These are phyloP conservation scores for Machimus atricapillus DNA, from an alignment of 2,888 invertebrate genomes.

Conservation along the genomic window DNA sequence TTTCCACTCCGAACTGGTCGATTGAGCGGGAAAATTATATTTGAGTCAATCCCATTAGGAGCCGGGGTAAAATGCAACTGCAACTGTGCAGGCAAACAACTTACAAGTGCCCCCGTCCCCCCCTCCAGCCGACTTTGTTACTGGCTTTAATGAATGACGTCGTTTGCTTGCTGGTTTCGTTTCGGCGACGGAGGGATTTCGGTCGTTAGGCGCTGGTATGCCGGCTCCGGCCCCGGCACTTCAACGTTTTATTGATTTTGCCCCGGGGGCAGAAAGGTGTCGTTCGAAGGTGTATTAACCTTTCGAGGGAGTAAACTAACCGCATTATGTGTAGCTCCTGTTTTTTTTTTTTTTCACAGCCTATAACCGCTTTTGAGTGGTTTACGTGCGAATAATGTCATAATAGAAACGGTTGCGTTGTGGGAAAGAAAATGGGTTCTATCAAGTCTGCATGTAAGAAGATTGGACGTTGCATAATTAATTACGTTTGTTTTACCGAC, in stretches of 20 bases:
- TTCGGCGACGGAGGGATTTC: not conserved
- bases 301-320: conserved; percentile 7
- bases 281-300: conserved; percentile 19
- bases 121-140: not conserved
- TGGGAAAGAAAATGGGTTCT: not conserved
- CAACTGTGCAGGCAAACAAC: not conserved
- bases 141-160: not conserved
- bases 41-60: conserved; percentile 25
- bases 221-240: not conserved
- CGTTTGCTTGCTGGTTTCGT: not conserved
- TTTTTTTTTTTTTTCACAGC: not conserved
- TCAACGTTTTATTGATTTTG: conserved; percentile 20
- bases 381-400: not conserved
- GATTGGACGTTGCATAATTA: not conserved
- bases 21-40: conserved; percentile 37
- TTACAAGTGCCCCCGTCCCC: not conserved
- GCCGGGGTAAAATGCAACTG: not conserved
- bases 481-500: not conserved
- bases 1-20: not conserved
- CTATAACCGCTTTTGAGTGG: not conserved
- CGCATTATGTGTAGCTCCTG: not conserved
- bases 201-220: not conserved
- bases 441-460: not conserved
- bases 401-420: not conserved
- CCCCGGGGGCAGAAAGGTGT: conserved; percentile 11